Conservation (phyloP, 1,140 invertebrate species). For the Lepidurus couesii region DNA sequence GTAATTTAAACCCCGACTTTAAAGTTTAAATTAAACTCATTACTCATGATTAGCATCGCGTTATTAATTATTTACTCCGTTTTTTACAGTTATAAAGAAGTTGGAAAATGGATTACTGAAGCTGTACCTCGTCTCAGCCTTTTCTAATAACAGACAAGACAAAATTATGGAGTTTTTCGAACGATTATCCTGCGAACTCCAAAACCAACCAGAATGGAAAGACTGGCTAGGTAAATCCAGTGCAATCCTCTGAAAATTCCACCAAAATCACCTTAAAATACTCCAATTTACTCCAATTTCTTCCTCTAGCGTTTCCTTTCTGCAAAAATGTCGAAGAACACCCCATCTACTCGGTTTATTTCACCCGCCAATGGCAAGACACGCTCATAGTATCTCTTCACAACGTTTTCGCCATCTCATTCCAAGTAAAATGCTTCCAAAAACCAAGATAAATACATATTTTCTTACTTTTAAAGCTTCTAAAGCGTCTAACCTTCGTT, state of each 20-base stretch:
- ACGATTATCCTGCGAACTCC: constrained; percentile 78
- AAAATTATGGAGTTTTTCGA: constrained; percentile 85
- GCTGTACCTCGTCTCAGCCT: constrained; percentile 80
- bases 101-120: constrained; percentile 83
- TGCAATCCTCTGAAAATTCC: constrained; percentile 32
- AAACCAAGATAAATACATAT: background rate
- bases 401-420: constrained; percentile 87
- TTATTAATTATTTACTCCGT: background rate
- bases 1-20: constrained; percentile 46
- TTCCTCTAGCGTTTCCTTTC: constrained; percentile 61
- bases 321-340: constrained; percentile 86
- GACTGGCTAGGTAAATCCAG: constrained; percentile 87
- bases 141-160: constrained; percentile 70
- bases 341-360: constrained; percentile 76
- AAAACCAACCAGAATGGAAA: constrained; percentile 86
- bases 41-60: no score
- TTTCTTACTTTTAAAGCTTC: constrained; percentile 26
- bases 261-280: constrained; percentile 24
- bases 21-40: no score
- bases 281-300: constrained; percentile 27
- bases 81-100: constrained; percentile 66
- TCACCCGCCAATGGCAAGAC: constrained; percentile 91
- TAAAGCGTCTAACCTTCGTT: constrained; percentile 30
- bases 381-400: constrained; percentile 86
- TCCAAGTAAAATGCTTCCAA: constrained; percentile 54